Evolutionary conservation across 2,797 vertebrate species (phyloP).

Genomic region (Platalea minor): DNA sequence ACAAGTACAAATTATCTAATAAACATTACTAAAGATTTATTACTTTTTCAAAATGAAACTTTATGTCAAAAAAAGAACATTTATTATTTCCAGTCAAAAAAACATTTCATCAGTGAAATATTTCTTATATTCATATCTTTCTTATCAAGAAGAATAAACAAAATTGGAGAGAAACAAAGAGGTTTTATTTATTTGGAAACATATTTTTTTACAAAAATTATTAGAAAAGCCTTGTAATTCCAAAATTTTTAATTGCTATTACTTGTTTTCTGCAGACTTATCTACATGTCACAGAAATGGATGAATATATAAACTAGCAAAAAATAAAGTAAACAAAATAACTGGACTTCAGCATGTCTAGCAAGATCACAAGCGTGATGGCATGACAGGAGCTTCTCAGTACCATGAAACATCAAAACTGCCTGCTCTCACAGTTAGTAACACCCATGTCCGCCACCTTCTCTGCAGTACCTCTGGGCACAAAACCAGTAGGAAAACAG

Average conservation of each 20-base stretch:
- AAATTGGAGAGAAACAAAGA: neutral
- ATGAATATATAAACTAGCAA: neutral
- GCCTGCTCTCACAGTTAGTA: neutral
- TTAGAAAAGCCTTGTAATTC: neutral
- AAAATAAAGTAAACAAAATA: neutral
- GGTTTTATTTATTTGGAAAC: neutral
- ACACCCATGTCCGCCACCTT: neutral
- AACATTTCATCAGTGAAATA: neutral
- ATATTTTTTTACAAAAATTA: neutral
- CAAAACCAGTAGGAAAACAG: neutral
- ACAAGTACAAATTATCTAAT: neutral
- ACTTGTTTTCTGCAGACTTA: neutral
- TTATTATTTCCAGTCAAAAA: neutral
- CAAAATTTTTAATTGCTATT: neutral
- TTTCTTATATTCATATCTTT: neutral
- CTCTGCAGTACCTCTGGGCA: neutral
- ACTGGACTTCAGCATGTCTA: neutral
- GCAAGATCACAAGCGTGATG: fast-evolving
- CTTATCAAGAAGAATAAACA: neutral
- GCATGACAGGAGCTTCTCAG: neutral
- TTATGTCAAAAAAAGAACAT: neutral
- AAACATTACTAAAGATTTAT: neutral
- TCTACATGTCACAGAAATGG: neutral
- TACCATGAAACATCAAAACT: neutral
- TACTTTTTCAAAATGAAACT: neutral